A percentile compares a stretch with the other conserved stretches of the same genome.
These are phyloP conservation scores for Leptopterna dolabrata DNA, from an alignment of 2,888 invertebrate species.

Conservation along the genomic window DNA sequence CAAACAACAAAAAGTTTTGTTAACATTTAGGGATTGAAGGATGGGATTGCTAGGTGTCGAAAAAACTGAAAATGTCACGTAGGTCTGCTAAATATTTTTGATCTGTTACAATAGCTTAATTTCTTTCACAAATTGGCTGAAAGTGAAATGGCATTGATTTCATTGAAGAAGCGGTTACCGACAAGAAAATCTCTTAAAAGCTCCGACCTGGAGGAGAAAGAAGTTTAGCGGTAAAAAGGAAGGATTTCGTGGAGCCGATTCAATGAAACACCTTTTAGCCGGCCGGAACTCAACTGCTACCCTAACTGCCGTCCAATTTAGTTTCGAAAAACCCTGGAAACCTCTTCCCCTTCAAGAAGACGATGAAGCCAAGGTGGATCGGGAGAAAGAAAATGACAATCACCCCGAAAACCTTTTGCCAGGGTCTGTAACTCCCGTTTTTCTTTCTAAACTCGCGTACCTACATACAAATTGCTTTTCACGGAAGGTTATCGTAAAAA, in stretches of 20 bases:
- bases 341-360: not conserved
- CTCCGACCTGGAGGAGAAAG: not conserved
- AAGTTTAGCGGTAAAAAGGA: slow-evolving; percentile 25
- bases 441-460: not conserved
- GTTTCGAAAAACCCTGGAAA: not conserved
- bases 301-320: slow-evolving; percentile 27
- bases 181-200: not conserved
- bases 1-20: too few species aligned
- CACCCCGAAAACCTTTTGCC: not conserved
- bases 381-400: not conserved
- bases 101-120: too few species aligned
- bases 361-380: not conserved
- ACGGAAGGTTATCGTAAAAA: not conserved
- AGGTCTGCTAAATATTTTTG: too few species aligned
- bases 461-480: slow-evolving; percentile 16
- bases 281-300: not conserved
- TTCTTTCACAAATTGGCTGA: too few species aligned
- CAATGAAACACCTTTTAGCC: slow-evolving; percentile 29
- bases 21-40: too few species aligned
- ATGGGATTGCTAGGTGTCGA: too few species aligned
- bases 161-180: not conserved
- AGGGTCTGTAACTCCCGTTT: slow-evolving; percentile 8
- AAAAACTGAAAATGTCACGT: too few species aligned
- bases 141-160: not conserved
- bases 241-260: not conserved